A percentile compares a stretch with the other conserved stretches of the same genome.
Evolutionary conservation across 2,888 invertebrate genomes (phyloP).

Genomic region (Tridacna gigas): DNA sequence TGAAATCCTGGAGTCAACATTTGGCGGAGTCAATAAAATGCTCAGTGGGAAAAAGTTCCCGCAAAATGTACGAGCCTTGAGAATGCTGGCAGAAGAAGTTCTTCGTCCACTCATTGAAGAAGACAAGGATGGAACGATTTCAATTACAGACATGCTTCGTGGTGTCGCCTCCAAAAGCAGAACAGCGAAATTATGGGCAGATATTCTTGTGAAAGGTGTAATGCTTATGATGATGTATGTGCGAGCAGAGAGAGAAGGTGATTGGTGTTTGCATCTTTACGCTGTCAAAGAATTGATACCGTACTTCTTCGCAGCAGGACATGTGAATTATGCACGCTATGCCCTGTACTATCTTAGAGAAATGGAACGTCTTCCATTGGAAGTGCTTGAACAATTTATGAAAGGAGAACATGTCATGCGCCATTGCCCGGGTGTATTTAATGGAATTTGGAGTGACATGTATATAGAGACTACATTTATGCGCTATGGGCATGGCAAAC

Average conservation of each 20-base stretch:
- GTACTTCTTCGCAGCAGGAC: conserved; percentile 68
- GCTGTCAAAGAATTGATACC: conserved; percentile 62
- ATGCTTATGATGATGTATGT: conserved; percentile 63
- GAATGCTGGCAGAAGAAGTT: conserved; percentile 44
- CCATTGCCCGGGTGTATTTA: conserved; percentile 65
- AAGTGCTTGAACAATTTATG: conserved; percentile 50
- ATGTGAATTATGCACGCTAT: conserved; percentile 66
- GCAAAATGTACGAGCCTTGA: conserved; percentile 45
- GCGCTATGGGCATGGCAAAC: conserved; percentile 68
- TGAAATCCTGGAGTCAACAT: conserved; percentile 58
- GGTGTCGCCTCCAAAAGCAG: conserved; percentile 13
- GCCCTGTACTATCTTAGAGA: conserved; percentile 64
- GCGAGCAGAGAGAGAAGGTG: conserved; percentile 62
- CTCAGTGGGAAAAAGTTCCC: conserved; percentile 63
- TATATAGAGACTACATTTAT: conserved; percentile 72
- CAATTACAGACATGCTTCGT: background rate
- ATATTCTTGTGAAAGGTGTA: conserved; percentile 59
- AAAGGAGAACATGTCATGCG: conserved; percentile 68
- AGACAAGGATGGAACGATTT: background rate
- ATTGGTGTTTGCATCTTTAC: conserved; percentile 63
- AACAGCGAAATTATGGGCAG: conserved; percentile 56
- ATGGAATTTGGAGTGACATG: conserved; percentile 71
- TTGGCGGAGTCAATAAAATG: conserved; percentile 66
- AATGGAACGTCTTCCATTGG: conserved; percentile 51
- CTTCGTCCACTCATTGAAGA: conserved; percentile 7